Evolutionary conservation across 2,113 vertebrate species (phyloP).

Genomic region (Raja brachyura): DNA sequence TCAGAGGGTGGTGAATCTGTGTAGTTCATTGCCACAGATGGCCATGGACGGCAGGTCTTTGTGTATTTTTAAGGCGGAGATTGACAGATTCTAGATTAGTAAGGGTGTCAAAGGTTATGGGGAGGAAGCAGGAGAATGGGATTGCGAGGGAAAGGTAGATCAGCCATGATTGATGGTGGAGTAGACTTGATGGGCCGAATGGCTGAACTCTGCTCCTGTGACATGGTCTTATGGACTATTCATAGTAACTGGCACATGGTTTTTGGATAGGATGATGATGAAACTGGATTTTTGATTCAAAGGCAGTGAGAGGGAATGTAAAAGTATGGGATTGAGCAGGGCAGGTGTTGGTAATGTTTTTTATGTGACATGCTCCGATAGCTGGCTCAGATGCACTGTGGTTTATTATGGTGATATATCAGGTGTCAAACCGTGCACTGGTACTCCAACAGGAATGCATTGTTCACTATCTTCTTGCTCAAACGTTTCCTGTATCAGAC

Average conservation of each 20-base stretch:
- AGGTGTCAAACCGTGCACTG: conserved; percentile 25
- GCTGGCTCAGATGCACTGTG: background rate
- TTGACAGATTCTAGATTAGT: too few species aligned
- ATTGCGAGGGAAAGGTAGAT: too few species aligned
- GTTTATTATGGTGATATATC: background rate
- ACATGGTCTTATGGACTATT: too few species aligned
- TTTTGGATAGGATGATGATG: background rate
- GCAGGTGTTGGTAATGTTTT: conserved; percentile 14
- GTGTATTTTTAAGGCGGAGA: too few species aligned
- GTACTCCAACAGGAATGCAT: conserved; percentile 6
- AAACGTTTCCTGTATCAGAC: conserved; percentile 33
- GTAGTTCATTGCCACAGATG: too few species aligned
- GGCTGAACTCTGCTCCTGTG: too few species aligned
- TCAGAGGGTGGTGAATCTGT: too few species aligned
- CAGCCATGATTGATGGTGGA: too few species aligned
- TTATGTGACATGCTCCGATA: background rate
- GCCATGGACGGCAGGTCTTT: too few species aligned
- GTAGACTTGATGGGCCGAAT: too few species aligned
- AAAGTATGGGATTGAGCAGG: background rate
- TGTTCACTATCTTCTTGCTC: conserved; percentile 1
- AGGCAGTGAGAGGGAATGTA: background rate
- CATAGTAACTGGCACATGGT: background rate
- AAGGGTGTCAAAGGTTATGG: too few species aligned
- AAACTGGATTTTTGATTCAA: background rate
- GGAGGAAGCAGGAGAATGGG: too few species aligned